Base-by-base conservation (phyloP, 2,113 vertebrate species). In the Pelusios castaneus region DNA sequence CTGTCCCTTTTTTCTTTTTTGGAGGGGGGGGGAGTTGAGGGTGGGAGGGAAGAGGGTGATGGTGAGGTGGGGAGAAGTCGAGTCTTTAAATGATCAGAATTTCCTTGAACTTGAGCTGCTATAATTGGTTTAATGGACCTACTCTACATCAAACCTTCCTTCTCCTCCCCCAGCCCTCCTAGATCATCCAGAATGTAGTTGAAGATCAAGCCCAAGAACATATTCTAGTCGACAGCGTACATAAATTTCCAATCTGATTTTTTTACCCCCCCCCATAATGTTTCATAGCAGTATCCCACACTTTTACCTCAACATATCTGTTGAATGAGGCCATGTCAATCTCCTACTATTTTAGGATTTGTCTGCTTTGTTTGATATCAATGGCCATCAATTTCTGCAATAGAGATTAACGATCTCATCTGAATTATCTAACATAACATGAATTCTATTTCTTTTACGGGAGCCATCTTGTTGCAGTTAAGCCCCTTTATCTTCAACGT, bases 281-380 rank as follows among this genome's bases (percentile, higher is more conserved):
- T 22, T 77, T 79, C 77, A 84, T 10, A 88, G 60, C 77, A 81
- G 29, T 8, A 88, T 89, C 80, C 92, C 94, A 80, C 89, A 86
- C 77, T 90, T 43, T 9, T 93, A 31, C 89, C 0, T 0, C 86
- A 51, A 54, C 25, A 17, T 95, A 70, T 84, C 87, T 93, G 31
- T 85, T 94, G 47, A 95, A 93, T 82, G 90, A 47, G 29, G 83
- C 60, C 34, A 55, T 82, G 67, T 82, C 95, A 96, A 96, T 95
- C 80, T 91, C 83, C 88, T 78, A 25, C 82, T 95, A 45, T 92
- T 97, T 96, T 92, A 91, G 91, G 81, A 95, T 91, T 84, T 94
- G 10, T 89, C 95, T 93, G 12, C 78, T 93, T 41, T 22, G 54
- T 82, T 94, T 94, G 82, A 89, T 92, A 91, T 87, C 76, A 92